Conservation (phyloP, 1,140 invertebrate genomes). For the Euglossa dilemma region DNA sequence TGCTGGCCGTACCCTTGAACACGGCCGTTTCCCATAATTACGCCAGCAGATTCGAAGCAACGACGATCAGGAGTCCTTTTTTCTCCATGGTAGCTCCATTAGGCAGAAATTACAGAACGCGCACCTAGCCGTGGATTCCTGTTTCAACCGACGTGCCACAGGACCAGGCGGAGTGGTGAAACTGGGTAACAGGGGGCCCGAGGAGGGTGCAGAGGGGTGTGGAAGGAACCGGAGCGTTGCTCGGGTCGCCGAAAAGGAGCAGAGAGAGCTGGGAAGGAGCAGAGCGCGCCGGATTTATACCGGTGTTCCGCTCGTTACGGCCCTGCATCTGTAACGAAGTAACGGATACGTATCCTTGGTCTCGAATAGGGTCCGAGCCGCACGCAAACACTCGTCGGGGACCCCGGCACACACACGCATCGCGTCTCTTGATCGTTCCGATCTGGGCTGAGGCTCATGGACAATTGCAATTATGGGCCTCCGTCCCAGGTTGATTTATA, state of each 20-base stretch:
- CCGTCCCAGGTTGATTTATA: conserved; percentile 66
- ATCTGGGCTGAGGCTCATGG: conserved; percentile 64
- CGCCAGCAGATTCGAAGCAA: not conserved
- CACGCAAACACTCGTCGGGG: conserved; percentile 6
- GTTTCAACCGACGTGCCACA: not conserved
- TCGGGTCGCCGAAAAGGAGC: conserved; percentile 2
- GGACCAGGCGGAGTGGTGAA: too few relatives aligned
- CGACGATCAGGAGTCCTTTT: not conserved
- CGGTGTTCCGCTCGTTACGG: conserved; percentile 43
- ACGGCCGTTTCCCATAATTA: conserved; percentile 9
- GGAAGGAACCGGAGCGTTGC: not conserved
- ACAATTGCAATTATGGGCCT: conserved; percentile 68
- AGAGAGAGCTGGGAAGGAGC: not conserved
- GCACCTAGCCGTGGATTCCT: not conserved
- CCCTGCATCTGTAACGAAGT: conserved; percentile 58
- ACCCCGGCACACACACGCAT: not conserved
- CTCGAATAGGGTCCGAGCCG: conserved; percentile 43
- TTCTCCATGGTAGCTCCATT: not conserved
- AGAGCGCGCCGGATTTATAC: conserved; percentile 24
- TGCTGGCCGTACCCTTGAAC: not conserved
- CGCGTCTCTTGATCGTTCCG: conserved; percentile 36
- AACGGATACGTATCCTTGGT: conserved; percentile 67
- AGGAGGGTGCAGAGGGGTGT: not conserved
- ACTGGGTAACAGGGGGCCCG: too few relatives aligned
- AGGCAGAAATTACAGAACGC: conserved; percentile 2